phyloP scores from a whole-genome alignment of 2,888 invertebrate genomes.

The Leptothorax acervorum region DNA sequence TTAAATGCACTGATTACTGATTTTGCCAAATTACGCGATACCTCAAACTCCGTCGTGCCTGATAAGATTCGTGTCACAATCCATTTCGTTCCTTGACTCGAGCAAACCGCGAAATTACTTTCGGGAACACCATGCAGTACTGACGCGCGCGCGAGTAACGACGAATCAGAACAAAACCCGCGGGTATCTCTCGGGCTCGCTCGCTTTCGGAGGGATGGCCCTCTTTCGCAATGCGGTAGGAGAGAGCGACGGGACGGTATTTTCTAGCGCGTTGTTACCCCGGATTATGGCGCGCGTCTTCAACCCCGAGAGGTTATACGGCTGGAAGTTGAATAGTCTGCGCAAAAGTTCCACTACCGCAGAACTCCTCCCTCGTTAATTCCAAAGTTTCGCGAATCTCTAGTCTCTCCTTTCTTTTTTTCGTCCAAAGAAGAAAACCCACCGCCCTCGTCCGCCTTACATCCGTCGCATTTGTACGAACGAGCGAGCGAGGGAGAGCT shows the following conservation, averaged over 20 bases:
- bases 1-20: background rate
- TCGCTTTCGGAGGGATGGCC: constrained; percentile 32
- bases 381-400: constrained; percentile 75
- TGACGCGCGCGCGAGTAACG: constrained; percentile 5
- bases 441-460: constrained; percentile 24
- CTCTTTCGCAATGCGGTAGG: constrained; percentile 6
- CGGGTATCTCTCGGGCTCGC: constrained; percentile 56
- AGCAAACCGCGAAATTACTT: constrained; percentile 41
- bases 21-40: constrained; percentile 5
- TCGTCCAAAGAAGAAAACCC: constrained; percentile 46
- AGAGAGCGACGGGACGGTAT: constrained; percentile 53
- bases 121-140: constrained; percentile 1
- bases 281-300: constrained; percentile 75
- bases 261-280: constrained; percentile 73
- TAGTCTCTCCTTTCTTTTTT: constrained; percentile 38
- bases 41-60: constrained; percentile 1
- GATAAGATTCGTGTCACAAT: constrained; percentile 35
- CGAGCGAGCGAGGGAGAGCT: constrained; percentile 24
- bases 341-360: constrained; percentile 71
- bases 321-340: constrained; percentile 74
- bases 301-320: constrained; percentile 72
- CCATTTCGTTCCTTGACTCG: constrained; percentile 32
- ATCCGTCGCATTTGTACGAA: constrained; percentile 52
- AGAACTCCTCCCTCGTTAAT: constrained; percentile 73
- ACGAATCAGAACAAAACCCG: constrained; percentile 56